Base-by-base conservation (phyloP, 2,113 vertebrate genomes). In the Himantopus leucocephalus region DNA sequence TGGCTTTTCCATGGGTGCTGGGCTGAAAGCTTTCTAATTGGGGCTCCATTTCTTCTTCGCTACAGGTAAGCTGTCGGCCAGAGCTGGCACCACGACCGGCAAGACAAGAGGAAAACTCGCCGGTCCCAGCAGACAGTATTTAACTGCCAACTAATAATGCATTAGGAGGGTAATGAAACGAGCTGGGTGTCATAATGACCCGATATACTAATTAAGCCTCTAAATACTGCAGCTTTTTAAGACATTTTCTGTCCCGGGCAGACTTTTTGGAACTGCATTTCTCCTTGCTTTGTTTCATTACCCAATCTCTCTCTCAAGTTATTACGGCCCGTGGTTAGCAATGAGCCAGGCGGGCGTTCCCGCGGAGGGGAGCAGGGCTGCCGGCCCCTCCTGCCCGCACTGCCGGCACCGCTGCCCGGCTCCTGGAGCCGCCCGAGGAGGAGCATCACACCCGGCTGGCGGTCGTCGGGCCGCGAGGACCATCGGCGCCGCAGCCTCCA, bases 1-100 rank as follows among this genome's bases (percentile, higher is more conserved):
- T 98, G 99, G 99, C 98, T 99, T 98, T 99, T 99, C 99, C 98
- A 99, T 99, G 98, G 98, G 98, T 99, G 99, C 98, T 98, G 99
- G 97, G 99, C 98, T 99, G 98, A 98, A 99, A 99, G 98, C 98
- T 99, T 99, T 99, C 99, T 99, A 99, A 99, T 99, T 99, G 99
- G 99, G 99, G 99, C 99, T 99, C 98, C 98, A 90, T 98, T 98
- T 97, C 98, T 97, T 96, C 98, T 97, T 98, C 98, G 78, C 98
- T 98, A 98, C 99, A 99, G 99, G 99, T 99, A 97, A 98, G 98
- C 98, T 98, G 98, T 98, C 98, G 98, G 98, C 98, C 98, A 90
- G 97, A 97, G 97, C 98, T 91, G 66, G 98, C 97, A 90, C 98
- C 94, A 92, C 98, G 97, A 98, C 99, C 98, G 90, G 95, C 97